These are phyloP conservation scores for Thaleichthys pacificus DNA, from an alignment of 2,797 vertebrate species.

Conservation along the genomic window DNA sequence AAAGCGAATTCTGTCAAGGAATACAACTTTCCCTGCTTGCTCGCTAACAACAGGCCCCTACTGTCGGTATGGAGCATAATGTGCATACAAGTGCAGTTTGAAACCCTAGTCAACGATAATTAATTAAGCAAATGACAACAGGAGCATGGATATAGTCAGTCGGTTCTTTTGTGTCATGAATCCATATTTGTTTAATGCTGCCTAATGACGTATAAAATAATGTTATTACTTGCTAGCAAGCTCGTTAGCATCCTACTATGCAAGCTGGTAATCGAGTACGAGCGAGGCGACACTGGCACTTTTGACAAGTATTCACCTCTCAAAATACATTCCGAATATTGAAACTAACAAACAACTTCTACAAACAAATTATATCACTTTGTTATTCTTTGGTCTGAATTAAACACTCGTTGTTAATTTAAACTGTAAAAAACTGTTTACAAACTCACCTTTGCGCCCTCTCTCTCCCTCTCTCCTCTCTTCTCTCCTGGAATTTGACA, in stretches of 20 bases:
- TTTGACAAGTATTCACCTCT: conserved; percentile 49
- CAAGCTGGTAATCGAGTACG: conserved; percentile 67
- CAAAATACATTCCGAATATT: conserved; percentile 10
- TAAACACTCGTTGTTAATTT: conserved; percentile 35
- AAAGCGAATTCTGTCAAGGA: conserved; percentile 49
- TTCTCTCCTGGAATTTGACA: conserved; percentile 82
- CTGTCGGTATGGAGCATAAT: conserved; percentile 15
- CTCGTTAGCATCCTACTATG: conserved; percentile 21
- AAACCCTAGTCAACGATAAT: conserved; percentile 10
- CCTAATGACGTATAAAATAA: neutral
- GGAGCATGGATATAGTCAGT: neutral
- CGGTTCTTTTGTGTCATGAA: neutral
- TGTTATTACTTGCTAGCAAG: conserved; percentile 17
- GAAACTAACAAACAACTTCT: conserved; percentile 1
- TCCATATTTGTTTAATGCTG: neutral
- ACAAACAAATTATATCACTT: neutral
- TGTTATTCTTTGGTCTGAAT: conserved; percentile 6
- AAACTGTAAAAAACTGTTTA: conserved; percentile 78
- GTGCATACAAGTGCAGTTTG: conserved; percentile 22
- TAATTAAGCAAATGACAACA: conserved; percentile 32
- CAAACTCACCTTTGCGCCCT: conserved; percentile 82
- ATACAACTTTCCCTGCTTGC: conserved; percentile 57
- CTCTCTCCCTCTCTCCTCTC: conserved; percentile 65
- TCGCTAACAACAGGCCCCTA: conserved; percentile 64
- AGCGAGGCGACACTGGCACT: conserved; percentile 51